Evolutionary conservation across 2,888 invertebrate species (phyloP).

Genomic region (Philonicus albiceps): DNA sequence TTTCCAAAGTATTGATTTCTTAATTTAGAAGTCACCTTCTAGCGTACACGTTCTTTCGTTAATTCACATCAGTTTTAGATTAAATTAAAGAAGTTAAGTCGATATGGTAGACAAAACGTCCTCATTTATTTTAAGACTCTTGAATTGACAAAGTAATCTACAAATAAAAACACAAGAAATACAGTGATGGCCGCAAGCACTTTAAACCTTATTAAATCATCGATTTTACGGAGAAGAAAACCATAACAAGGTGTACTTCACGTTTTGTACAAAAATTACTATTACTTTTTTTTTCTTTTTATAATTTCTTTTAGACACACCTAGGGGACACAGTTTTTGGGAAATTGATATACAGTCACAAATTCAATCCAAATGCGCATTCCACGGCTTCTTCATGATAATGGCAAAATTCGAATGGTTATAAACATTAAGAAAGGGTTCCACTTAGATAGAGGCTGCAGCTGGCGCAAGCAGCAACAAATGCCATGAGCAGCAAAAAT

Average conservation of each 20-base stretch:
- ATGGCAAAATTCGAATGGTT: conserved; percentile 13
- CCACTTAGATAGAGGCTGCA: conserved; percentile 1
- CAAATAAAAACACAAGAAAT: conserved; percentile 33
- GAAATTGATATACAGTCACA: conserved; percentile 20
- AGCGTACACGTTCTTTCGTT: background rate
- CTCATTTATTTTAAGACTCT: conserved; percentile 3
- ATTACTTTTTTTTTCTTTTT: background rate
- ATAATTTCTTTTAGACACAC: conserved; percentile 7
- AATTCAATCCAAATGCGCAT: conserved; percentile 20
- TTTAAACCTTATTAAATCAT: conserved; percentile 34
- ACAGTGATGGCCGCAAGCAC: conserved; percentile 37
- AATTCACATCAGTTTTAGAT: background rate
- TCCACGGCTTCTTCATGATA: conserved; percentile 1
- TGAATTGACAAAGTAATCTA: conserved; percentile 35
- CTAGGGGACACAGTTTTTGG: background rate
- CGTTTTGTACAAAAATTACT: conserved; percentile 18
- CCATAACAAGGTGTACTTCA: background rate
- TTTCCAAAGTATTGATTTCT: no score
- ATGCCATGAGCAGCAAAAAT: background rate
- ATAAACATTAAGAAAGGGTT: conserved; percentile 31
- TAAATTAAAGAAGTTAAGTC: background rate
- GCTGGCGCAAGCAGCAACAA: background rate
- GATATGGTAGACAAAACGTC: conserved; percentile 38
- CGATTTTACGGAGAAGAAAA: background rate
- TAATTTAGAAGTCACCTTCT: no score